Conservation (phyloP, 2,113 vertebrate genomes). For the Rissa tridactyla region DNA sequence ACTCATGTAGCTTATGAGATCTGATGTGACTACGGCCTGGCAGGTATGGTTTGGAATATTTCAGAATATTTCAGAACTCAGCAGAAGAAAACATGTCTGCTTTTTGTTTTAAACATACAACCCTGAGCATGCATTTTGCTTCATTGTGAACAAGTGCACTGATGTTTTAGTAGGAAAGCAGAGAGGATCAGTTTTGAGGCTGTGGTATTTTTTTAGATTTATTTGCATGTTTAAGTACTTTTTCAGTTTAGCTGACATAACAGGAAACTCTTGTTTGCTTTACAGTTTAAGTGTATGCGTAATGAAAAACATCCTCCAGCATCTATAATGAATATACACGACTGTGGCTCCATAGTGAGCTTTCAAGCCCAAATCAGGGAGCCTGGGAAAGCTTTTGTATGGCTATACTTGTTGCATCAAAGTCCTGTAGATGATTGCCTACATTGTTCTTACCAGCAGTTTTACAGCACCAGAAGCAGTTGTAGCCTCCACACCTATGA, state of each 20-base stretch:
- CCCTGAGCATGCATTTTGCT: background rate
- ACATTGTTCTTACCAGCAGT: background rate
- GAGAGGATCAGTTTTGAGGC: slow-evolving; percentile 26
- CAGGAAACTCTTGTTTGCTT: slow-evolving; percentile 39
- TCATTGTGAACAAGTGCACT: background rate
- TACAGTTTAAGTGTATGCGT: slow-evolving; percentile 4
- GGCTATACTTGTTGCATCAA: background rate
- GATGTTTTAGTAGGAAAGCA: background rate
- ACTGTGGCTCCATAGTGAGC: background rate
- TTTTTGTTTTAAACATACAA: background rate
- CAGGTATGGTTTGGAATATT: background rate
- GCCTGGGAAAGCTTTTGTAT: slow-evolving; percentile 12
- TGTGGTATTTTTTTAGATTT: slow-evolving; percentile 30
- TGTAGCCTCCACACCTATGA: background rate
- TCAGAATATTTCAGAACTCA: background rate
- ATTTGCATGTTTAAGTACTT: slow-evolving; percentile 18
- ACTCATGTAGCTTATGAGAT: background rate
- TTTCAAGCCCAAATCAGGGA: background rate
- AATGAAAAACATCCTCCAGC: background rate
- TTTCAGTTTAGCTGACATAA: background rate
- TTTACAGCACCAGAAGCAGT: background rate
- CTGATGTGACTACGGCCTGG: background rate
- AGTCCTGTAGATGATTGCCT: background rate
- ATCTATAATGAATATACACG: background rate
- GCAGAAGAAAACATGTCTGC: background rate